Base-by-base conservation (phyloP, 1,140 invertebrate genomes). In the Venustaconcha ellipsiformis region DNA sequence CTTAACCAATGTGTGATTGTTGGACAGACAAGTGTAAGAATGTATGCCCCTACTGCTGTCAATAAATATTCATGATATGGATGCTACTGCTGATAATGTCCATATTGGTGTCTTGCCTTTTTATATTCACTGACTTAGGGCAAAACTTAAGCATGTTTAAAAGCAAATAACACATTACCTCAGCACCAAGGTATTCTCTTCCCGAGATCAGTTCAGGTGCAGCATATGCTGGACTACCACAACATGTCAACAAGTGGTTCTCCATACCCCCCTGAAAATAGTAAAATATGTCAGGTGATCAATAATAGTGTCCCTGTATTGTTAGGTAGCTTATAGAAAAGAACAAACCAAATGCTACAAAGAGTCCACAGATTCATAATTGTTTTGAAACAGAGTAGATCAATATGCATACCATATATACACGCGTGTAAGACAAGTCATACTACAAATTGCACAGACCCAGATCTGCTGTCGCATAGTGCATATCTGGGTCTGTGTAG, bases 181-280 rank as follows among this genome's bases (percentile, higher is more conserved):
- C 89, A 67, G 88, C 88, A 48, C 92, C 92, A 59, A 89, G 82
- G 80, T 93, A 93, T 48, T 89, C 80, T 67, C 86, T 86, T 60
- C 94, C 92, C 66, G 86, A 87, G 59, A 93, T 91, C 8, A 93
- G 82, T 83, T 93, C 93, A 11, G 93, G 93, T 57, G 95, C 92
- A 70, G 92, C 95, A 90, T 96, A 96, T 0, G 94, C 94, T 17
- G 94, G 94, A 74, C 94, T 95, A 12, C 95, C 95, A 91, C 95
- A 96, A 74, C 94, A 95, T 37, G 95, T 96, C 57, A 93, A 92
- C 60, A 96, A 88, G 78, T 92, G 91, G 59, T 91, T 88, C 62
- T 93, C 90, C 90, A 95, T 92, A 23, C 94, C 94, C 82, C 93
- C 94, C 82, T 89, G 76, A n/a, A 75, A 77, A 57, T 63, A 69